Conservation (phyloP, 2,888 invertebrate genomes). For the Acanthopleura granulata region DNA sequence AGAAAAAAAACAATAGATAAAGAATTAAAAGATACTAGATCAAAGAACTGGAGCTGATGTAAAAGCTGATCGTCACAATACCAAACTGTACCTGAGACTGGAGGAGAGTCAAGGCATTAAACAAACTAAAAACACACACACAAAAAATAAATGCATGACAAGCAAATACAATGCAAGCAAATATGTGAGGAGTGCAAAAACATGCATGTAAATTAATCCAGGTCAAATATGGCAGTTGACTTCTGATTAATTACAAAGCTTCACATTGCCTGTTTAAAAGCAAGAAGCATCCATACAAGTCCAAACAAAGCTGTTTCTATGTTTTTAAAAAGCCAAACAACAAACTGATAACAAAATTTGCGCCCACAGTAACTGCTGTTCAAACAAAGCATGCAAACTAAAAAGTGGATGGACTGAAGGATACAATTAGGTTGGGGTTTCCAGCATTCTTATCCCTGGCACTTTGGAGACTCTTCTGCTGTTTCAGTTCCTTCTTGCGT, state of each 20-base stretch:
- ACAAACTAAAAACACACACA: background rate
- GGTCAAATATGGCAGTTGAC: too few species aligned
- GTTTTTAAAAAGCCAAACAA: background rate
- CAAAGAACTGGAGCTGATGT: background rate
- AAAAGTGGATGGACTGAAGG: background rate
- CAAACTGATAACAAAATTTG: background rate
- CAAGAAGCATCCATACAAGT: too few species aligned
- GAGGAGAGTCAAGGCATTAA: conserved; percentile 35
- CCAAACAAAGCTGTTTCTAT: too few species aligned
- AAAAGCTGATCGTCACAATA: background rate
- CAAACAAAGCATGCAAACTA: background rate
- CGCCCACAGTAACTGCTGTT: background rate
- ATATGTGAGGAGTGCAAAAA: background rate
- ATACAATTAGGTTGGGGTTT: conserved; percentile 71
- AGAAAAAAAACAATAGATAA: background rate
- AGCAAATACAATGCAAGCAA: background rate
- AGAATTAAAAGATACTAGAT: background rate
- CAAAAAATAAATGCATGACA: background rate
- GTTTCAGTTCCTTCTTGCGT: conserved; percentile 78
- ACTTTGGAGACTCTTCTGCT: conserved; percentile 78
- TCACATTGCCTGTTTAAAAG: too few species aligned
- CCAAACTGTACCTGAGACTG: conserved; percentile 41
- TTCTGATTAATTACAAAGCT: too few species aligned
- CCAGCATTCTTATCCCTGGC: conserved; percentile 79
- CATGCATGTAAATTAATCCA: too few species aligned